Percentiles rank a stretch among this genome's conserved stretches.
These are phyloP conservation scores for Ammodytes marinus DNA, from an alignment of 2,113 vertebrate species.

Conservation along the genomic window DNA sequence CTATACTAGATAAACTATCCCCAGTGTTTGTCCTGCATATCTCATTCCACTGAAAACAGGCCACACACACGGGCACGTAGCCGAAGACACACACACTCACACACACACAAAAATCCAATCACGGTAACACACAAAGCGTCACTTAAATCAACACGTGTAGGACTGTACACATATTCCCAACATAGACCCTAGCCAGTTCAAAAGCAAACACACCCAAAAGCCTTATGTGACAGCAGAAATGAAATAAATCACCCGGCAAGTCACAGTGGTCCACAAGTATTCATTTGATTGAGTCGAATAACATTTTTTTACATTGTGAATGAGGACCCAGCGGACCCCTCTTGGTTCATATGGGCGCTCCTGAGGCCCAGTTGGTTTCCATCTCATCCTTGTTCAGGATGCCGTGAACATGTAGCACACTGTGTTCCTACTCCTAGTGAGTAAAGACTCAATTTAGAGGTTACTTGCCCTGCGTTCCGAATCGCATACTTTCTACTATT, in stretches of 20 bases:
- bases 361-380: constrained; percentile 68
- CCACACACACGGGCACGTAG: not conserved
- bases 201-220: constrained; percentile 37
- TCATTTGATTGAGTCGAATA: constrained; percentile 72
- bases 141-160: constrained; percentile 39
- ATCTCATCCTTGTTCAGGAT: constrained; percentile 42
- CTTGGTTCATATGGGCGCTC: constrained; percentile 11
- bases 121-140: constrained; percentile 9
- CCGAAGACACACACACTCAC: not conserved
- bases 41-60: constrained; percentile 49
- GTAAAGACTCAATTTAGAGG: constrained; percentile 15
- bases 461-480: not conserved
- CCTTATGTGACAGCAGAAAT: constrained; percentile 28
- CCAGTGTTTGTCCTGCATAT: constrained; percentile 48
- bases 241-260: constrained; percentile 61
- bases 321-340: constrained; percentile 38
- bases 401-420: not conserved
- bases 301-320: constrained; percentile 50
- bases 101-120: constrained; percentile 25
- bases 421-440: constrained; percentile 4
- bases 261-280: constrained; percentile 57
- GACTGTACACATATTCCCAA: not conserved
- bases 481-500: too few species aligned
- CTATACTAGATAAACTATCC: constrained; percentile 59
- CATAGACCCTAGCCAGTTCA: constrained; percentile 24